Evolutionary conservation across 2,888 invertebrate genomes (phyloP).

Genomic region (Cephalotes varians): DNA sequence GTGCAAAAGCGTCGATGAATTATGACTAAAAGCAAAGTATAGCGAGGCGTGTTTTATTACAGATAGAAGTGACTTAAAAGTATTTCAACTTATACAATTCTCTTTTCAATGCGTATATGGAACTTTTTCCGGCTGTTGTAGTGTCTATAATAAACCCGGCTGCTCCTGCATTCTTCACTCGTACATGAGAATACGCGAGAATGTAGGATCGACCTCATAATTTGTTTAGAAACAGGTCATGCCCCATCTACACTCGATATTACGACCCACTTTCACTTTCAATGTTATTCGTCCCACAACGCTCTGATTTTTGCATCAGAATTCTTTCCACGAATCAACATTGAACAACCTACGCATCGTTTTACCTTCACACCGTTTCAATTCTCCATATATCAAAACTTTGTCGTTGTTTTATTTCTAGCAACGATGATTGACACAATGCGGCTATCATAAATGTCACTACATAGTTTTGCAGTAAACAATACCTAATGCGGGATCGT

Average conservation of each 20-base stretch:
- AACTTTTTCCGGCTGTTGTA: not conserved
- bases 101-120: not conserved
- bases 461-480: constrained; percentile 2
- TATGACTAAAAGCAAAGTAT: not conserved
- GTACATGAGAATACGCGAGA: not conserved
- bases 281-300: constrained; percentile 11
- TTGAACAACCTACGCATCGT: not conserved
- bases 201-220: constrained; percentile 29
- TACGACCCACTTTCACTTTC: constrained; percentile 44
- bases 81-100: not conserved
- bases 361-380: constrained; percentile 35
- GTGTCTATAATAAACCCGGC: not conserved
- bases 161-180: not conserved
- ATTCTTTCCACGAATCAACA: not conserved
- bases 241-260: not conserved
- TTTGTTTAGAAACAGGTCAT: constrained; percentile 49
- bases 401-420: constrained; percentile 28
- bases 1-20: not conserved
- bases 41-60: not conserved
- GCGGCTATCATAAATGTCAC: constrained; percentile 19
- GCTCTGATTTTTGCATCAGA: constrained; percentile 27
- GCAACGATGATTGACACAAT: constrained; percentile 32
- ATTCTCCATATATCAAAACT: constrained; percentile 17
- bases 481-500: constrained; percentile 9
- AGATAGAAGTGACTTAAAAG: not conserved